Percentiles rank a stretch among this genome's conserved stretches.
Conservation (phyloP, 2,113 vertebrate species). For the Megaceryle maxima region DNA sequence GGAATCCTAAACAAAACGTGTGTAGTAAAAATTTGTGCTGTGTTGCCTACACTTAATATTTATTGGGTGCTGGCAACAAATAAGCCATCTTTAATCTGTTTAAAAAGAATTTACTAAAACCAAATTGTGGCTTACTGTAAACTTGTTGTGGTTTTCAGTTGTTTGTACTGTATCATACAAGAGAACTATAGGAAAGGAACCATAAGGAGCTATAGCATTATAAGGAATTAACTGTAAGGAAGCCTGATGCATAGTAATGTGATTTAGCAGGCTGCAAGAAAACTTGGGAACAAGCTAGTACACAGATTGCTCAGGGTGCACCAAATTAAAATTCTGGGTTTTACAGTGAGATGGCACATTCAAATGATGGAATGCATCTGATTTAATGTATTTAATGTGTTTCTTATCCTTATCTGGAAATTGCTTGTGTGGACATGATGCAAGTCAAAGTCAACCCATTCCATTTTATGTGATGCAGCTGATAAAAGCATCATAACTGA, state of each 20-base stretch:
- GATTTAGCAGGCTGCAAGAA: not conserved
- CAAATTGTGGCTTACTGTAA: not conserved
- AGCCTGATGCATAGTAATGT: not conserved
- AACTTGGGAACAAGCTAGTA: not conserved
- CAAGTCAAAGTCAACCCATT: not conserved
- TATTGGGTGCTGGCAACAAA: not conserved
- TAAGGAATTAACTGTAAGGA: not conserved
- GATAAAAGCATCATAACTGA: not conserved
- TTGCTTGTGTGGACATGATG: not conserved
- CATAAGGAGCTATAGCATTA: not conserved
- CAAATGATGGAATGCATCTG: not conserved
- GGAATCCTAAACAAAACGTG: not conserved
- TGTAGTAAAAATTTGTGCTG: not conserved
- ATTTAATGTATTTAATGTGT: not conserved
- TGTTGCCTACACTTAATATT: not conserved
- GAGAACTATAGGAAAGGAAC: not conserved
- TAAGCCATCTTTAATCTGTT: not conserved
- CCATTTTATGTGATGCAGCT: not conserved
- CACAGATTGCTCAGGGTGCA: not conserved
- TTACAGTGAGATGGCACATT: not conserved
- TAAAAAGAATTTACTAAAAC: not conserved
- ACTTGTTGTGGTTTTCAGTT: not conserved
- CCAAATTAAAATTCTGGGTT: not conserved
- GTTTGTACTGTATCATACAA: not conserved
- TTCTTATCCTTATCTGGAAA: not conserved